These are phyloP conservation scores for Trichopoda pennipes DNA, from an alignment of 2,888 invertebrate species.

Conservation along the genomic window DNA sequence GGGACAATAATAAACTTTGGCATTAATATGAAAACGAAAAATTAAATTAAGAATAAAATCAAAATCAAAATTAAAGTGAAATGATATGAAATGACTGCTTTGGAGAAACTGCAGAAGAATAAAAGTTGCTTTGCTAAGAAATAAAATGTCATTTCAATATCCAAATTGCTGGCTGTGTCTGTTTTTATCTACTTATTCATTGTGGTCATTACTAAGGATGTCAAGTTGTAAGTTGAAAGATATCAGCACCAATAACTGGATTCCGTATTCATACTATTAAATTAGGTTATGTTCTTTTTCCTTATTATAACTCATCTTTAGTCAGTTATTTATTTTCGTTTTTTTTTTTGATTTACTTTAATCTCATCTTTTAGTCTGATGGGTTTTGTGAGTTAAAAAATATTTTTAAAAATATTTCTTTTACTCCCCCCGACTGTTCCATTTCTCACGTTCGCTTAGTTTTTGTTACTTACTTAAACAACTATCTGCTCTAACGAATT, in stretches of 20 bases:
- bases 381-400: conserved; percentile 5
- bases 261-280: conserved; percentile 29
- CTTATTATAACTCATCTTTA: conserved; percentile 31
- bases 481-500: conserved; percentile 37
- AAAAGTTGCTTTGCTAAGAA: conserved; percentile 55
- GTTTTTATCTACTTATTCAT: conserved; percentile 64
- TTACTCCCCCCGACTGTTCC: conserved; percentile 1
- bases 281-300: neutral
- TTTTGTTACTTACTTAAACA: conserved; percentile 21
- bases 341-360: conserved; percentile 4
- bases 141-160: conserved; percentile 65
- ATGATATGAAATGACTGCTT: conserved; percentile 12
- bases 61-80: no score
- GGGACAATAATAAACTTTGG: conserved; percentile 42
- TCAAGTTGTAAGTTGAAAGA: conserved; percentile 62
- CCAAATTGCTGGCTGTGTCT: conserved; percentile 62
- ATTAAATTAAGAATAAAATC: no score
- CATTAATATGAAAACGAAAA: conserved; percentile 33
- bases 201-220: conserved; percentile 67
- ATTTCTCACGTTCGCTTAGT: conserved; percentile 33
- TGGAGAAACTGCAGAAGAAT: conserved; percentile 15
- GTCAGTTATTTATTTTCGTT: conserved; percentile 4
- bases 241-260: conserved; percentile 29
- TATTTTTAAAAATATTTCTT: conserved; percentile 2
- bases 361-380: conserved; percentile 1